phyloP scores from a whole-genome alignment of 2,113 vertebrate genomes.

The Haemorhous mexicanus region DNA sequence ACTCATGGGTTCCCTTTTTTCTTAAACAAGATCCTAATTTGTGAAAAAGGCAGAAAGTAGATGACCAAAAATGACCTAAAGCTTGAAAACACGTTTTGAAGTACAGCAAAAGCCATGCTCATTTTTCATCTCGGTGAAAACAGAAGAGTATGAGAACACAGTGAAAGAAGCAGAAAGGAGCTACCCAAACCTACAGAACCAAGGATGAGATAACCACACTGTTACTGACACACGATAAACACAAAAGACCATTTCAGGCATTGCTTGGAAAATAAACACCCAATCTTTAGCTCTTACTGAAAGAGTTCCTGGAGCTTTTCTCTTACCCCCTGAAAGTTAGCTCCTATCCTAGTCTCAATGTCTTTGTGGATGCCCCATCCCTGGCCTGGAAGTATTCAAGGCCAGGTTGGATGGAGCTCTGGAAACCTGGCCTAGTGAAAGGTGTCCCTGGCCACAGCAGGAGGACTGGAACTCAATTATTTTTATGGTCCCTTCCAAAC shows the following conservation, averaged over 20 bases:
- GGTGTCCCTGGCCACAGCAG: fast-evolving
- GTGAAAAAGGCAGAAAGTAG: not conserved
- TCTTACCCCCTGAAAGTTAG: not conserved
- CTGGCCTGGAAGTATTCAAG: not conserved
- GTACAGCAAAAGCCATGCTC: fast-evolving
- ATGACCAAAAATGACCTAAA: not conserved
- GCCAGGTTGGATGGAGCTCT: not conserved
- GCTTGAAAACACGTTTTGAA: not conserved
- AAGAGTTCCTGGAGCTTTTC: not conserved
- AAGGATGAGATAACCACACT: not conserved
- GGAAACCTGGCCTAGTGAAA: not conserved
- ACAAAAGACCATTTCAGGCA: not conserved
- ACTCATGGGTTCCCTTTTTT: not conserved
- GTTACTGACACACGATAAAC: not conserved
- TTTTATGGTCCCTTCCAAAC: not conserved
- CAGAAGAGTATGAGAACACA: fast-evolving
- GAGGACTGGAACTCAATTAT: not conserved
- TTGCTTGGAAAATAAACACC: not conserved
- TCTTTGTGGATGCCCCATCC: not conserved
- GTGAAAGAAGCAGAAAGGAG: not conserved
- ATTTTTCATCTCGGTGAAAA: not conserved
- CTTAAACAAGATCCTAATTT: not conserved
- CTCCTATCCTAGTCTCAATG: not conserved
- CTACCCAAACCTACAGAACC: not conserved
- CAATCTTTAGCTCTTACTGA: not conserved